Evolutionary conservation across 2,797 vertebrate genomes (phyloP), one percentile per base, ranked within the genome.

Genomic region (Lagorchestes hirsutus): DNA sequence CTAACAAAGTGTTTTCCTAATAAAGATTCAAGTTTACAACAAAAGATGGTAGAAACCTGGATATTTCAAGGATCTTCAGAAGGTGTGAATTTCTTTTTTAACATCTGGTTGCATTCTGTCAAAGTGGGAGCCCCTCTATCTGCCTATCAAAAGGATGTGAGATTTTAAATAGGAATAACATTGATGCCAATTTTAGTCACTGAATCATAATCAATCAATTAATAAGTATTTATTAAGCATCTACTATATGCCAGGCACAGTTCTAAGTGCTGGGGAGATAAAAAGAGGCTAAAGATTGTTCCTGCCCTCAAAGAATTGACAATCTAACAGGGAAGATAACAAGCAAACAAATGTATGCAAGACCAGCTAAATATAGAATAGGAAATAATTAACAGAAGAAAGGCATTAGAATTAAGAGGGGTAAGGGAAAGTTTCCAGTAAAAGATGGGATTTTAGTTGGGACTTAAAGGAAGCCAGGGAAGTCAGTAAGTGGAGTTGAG

Each of bases 81-180:
- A 67, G 28, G 62, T 18, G 13, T 74, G n/a, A 40, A 40, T 40
- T 74, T 74, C n/a, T 74, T 18, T 74, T 74, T 74, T 40, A 74
- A 40, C n/a, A 40, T 40, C 67, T 82, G 22, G 29, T 82, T 82
- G 74, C 27, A 8, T 46, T 3, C 50, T n/a, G 1, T 92, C 82
- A 87, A 46, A 96, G 92, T 95, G 13, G 93, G 4, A 1, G 57
- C 1, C 62, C 1, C 4, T 95, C 91, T 57, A 91, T 31, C 55
- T 96, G 74, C 40, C 31, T 34, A 28, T 9, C 92, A 92, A 14
- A 91, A 29, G 52, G 74, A 82, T 46, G 46, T 55, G 52, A 27
- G 50, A 92, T 91, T 74, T 59, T 22, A 34, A 92, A 34, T n/a
- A 52, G 90, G 94, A 95, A 57, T 74, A 93, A 58, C 31, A 59